These are phyloP conservation scores for Polia nebulosa DNA, from an alignment of 2,888 invertebrate genomes.

Conservation along the genomic window DNA sequence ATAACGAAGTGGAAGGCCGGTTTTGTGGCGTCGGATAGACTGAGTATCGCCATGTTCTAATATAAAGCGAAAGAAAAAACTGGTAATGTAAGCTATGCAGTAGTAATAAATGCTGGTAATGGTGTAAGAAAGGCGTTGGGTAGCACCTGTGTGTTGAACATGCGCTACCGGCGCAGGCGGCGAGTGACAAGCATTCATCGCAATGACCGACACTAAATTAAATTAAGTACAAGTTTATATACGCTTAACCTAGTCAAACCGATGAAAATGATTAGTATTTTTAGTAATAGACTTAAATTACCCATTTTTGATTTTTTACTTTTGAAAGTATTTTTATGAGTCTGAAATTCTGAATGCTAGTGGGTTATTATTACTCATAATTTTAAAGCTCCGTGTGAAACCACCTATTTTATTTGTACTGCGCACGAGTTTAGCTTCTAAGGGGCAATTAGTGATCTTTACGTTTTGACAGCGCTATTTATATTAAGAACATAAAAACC, in stretches of 20 bases:
- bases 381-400: slow-evolving; percentile 18
- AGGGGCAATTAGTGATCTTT: slow-evolving; percentile 37
- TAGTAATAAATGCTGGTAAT: slow-evolving; percentile 55
- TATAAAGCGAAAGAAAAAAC: background rate
- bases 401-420: slow-evolving; percentile 31
- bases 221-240: slow-evolving; percentile 50
- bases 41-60: background rate
- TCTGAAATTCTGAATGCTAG: background rate
- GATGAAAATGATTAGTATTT: slow-evolving; percentile 13
- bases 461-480: slow-evolving; percentile 39
- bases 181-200: slow-evolving; percentile 47
- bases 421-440: slow-evolving; percentile 27
- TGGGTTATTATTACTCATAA: slow-evolving; percentile 14
- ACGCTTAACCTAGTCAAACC: slow-evolving; percentile 40
- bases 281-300: slow-evolving; percentile 22
- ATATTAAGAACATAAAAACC: slow-evolving; percentile 23
- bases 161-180: slow-evolving; percentile 39
- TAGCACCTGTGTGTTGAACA: slow-evolving; percentile 41
- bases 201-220: slow-evolving; percentile 50
- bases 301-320: slow-evolving; percentile 1
- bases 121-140: slow-evolving; percentile 34
- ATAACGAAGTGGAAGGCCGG: slow-evolving; percentile 37
- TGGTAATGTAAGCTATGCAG: slow-evolving; percentile 20
- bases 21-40: slow-evolving; percentile 33
- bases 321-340: background rate